phyloP scores from a whole-genome alignment of 1,140 invertebrate species.

The Gonioctena quinquepunctata region DNA sequence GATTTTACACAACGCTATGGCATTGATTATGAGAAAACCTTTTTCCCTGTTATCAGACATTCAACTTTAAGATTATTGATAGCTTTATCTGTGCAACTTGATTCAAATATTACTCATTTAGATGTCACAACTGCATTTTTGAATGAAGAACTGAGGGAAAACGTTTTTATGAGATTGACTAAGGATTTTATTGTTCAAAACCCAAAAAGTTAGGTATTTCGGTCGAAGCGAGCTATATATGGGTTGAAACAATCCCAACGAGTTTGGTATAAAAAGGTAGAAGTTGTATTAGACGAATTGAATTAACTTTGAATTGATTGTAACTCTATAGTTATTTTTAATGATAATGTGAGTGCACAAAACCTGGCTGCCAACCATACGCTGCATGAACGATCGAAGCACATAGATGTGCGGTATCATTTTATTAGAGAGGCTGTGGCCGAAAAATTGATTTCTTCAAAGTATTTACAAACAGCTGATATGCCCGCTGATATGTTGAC shows the following conservation, averaged over 20 bases:
- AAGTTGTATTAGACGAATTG: too few species aligned
- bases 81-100: background rate
- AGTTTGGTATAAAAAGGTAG: too few species aligned
- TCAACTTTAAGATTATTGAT: background rate
- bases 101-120: background rate
- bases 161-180: background rate
- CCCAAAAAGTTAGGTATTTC: too few species aligned
- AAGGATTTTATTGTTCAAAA: too few species aligned
- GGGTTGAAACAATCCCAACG: too few species aligned
- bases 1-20: slow-evolving; percentile 45
- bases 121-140: background rate
- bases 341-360: slow-evolving; percentile 54
- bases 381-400: slow-evolving; percentile 46
- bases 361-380: slow-evolving; percentile 48
- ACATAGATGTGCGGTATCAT: slow-evolving; percentile 49
- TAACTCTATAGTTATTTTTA: too few species aligned
- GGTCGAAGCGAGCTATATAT: too few species aligned
- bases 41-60: slow-evolving; percentile 21
- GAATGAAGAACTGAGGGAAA: background rate
- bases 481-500: slow-evolving; percentile 2
- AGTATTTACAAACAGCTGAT: background rate
- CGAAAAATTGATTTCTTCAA: background rate
- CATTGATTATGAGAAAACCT: slow-evolving; percentile 28
- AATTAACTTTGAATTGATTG: too few species aligned
- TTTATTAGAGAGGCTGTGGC: slow-evolving; percentile 43